Percentiles rank a stretch among this genome's conserved stretches.
These are phyloP conservation scores for Knipowitschia caucasica DNA, from an alignment of 2,797 vertebrate species.

Conservation along the genomic window DNA sequence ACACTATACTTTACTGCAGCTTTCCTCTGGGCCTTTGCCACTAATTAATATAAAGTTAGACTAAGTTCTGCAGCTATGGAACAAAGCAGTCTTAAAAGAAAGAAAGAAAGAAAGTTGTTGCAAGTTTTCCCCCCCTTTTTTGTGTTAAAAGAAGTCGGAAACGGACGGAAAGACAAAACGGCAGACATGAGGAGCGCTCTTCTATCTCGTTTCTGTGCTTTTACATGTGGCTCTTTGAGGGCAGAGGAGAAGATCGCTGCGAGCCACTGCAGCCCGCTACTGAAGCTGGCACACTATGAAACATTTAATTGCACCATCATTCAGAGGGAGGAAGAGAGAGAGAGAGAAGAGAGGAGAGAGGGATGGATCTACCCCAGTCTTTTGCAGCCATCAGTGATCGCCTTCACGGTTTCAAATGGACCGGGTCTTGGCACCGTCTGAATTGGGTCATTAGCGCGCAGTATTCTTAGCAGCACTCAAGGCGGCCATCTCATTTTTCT, in stretches of 20 bases:
- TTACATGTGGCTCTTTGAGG: conserved; percentile 53
- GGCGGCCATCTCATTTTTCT: conserved; percentile 59
- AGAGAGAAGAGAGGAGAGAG: no score
- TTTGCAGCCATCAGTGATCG: conserved; percentile 54
- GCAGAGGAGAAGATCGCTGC: conserved; percentile 38
- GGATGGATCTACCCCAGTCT: conserved; percentile 37
- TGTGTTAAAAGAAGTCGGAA: conserved; percentile 21
- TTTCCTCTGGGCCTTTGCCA: conserved; percentile 18
- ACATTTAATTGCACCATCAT: conserved; percentile 67
- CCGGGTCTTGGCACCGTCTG: conserved; percentile 24
- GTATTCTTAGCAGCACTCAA: conserved; percentile 71
- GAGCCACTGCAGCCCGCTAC: conserved; percentile 41
- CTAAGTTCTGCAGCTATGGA: not conserved
- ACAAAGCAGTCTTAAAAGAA: not conserved
- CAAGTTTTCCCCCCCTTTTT: no score
- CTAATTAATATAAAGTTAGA: conserved; percentile 32
- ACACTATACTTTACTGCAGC: not conserved
- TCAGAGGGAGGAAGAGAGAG: conserved; percentile 41
- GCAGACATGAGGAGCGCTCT: conserved; percentile 5
- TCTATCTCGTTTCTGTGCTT: conserved; percentile 41
- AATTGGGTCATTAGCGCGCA: conserved; percentile 69
- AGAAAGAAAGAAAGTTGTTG: conserved; percentile 7
- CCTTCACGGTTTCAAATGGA: conserved; percentile 47
- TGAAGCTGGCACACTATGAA: conserved; percentile 57
- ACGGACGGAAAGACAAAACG: conserved; percentile 24